Conservation (phyloP, 2,888 invertebrate species). For the Leptothorax acervorum region DNA sequence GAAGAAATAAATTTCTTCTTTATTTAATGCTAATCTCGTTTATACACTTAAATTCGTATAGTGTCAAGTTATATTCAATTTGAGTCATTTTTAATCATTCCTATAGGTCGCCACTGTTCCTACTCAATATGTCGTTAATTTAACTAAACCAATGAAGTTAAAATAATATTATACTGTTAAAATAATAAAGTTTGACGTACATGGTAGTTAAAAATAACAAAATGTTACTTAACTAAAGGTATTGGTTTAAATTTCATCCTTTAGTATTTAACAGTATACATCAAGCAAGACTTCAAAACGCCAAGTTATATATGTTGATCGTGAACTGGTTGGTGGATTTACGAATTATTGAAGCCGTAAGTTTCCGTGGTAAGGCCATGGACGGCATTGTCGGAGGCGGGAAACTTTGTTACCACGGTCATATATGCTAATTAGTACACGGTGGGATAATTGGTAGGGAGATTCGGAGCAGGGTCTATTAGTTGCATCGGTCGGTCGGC, state of each 20-base stretch:
- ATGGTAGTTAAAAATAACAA: no score
- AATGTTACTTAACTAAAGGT: no score
- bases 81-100: no score
- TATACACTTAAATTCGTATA: no score
- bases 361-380: constrained; percentile 14
- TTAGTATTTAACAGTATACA: no score
- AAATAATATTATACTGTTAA: no score
- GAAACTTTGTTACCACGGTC: constrained; percentile 42
- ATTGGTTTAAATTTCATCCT: no score
- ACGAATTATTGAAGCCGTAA: constrained; percentile 29
- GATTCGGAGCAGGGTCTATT: constrained; percentile 69
- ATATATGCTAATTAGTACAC: constrained; percentile 68
- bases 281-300: not conserved
- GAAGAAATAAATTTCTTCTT: not conserved
- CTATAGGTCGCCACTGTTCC: no score
- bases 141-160: no score
- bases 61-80: no score
- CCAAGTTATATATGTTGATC: not conserved
- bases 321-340: not conserved
- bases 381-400: constrained; percentile 26
- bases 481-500: constrained; percentile 60
- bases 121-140: no score
- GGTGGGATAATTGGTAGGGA: constrained; percentile 69
- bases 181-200: no score
- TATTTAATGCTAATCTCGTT: not conserved